Percentiles rank a stretch among this genome's conserved stretches.
These are phyloP conservation scores for Agonopterix subpropinquella DNA, from an alignment of 2,888 invertebrate genomes.

Conservation along the genomic window DNA sequence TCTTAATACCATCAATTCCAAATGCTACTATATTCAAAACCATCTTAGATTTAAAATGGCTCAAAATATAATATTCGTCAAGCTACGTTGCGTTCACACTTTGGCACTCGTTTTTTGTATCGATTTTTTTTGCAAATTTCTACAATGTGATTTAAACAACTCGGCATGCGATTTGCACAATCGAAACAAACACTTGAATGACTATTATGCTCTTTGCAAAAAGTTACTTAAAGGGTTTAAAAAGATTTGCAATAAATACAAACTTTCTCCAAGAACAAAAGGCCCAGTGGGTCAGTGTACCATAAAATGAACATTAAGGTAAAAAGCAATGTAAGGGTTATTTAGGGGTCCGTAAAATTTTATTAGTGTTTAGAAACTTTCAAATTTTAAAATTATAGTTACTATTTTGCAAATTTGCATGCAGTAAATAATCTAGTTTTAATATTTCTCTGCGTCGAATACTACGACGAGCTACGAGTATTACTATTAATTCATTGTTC, in stretches of 20 bases:
- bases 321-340: conserved; percentile 7
- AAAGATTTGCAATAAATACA: conserved; percentile 37
- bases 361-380: too few relatives aligned
- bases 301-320: conserved; percentile 42
- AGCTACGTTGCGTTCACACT: too few relatives aligned
- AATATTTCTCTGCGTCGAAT: too few relatives aligned
- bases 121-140: neutral
- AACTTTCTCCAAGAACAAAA: conserved; percentile 60
- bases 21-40: neutral
- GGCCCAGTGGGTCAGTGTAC: conserved; percentile 35
- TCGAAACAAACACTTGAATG: conserved; percentile 19
- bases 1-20: too few relatives aligned
- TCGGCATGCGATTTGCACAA: conserved; percentile 15
- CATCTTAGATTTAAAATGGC: conserved; percentile 11
- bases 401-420: too few relatives aligned
- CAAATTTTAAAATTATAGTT: too few relatives aligned
- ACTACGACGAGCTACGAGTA: too few relatives aligned
- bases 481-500: too few relatives aligned
- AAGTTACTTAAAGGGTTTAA: conserved; percentile 52
- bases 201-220: conserved; percentile 28
- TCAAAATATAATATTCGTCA: neutral
- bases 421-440: too few relatives aligned
- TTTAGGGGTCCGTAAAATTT: too few relatives aligned
- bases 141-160: conserved; percentile 9
- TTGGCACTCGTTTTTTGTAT: neutral